A percentile compares a stretch with the other conserved stretches of the same genome.
Evolutionary conservation across 92 coral and sea anemone species (phyloP).

Genomic region (Micromussa lordhowensis): DNA sequence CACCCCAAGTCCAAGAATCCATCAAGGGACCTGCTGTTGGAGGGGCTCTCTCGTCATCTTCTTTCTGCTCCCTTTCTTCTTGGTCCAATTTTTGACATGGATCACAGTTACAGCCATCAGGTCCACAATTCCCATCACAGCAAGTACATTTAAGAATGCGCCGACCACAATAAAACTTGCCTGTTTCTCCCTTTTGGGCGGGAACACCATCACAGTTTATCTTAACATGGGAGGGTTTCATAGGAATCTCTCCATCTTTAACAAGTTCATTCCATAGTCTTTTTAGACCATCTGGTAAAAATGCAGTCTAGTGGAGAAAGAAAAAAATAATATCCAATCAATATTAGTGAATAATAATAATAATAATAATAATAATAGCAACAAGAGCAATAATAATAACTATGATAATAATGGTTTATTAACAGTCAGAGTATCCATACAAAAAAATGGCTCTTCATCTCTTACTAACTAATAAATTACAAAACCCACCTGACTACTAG

Average conservation of each 20-base stretch:
- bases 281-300: slow-evolving; percentile 90
- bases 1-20: slow-evolving; percentile 99
- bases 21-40: slow-evolving; percentile 84
- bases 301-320: slow-evolving; percentile 70
- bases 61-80: slow-evolving; percentile 83
- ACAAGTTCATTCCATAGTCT: slow-evolving; percentile 99
- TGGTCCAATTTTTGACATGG: slow-evolving; percentile 92
- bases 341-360: not conserved
- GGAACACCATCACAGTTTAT: slow-evolving; percentile 80
- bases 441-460: too few relatives aligned
- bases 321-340: not conserved
- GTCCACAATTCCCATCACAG: slow-evolving; percentile 88
- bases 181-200: slow-evolving; percentile 86
- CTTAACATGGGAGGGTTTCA: slow-evolving; percentile 64
- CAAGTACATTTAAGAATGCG: slow-evolving; percentile 74
- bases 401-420: too few relatives aligned
- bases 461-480: too few relatives aligned
- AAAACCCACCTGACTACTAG: too few relatives aligned
- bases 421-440: too few relatives aligned
- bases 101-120: slow-evolving; percentile 79
- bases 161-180: slow-evolving; percentile 80
- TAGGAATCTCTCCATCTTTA: slow-evolving; percentile 93
- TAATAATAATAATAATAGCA: too few relatives aligned
- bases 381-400: too few relatives aligned
- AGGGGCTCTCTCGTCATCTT: slow-evolving; percentile 82